A percentile compares a stretch with the other conserved stretches of the same genome.
Conservation (phyloP, 2,113 vertebrate genomes). For the Lepus timidus region DNA sequence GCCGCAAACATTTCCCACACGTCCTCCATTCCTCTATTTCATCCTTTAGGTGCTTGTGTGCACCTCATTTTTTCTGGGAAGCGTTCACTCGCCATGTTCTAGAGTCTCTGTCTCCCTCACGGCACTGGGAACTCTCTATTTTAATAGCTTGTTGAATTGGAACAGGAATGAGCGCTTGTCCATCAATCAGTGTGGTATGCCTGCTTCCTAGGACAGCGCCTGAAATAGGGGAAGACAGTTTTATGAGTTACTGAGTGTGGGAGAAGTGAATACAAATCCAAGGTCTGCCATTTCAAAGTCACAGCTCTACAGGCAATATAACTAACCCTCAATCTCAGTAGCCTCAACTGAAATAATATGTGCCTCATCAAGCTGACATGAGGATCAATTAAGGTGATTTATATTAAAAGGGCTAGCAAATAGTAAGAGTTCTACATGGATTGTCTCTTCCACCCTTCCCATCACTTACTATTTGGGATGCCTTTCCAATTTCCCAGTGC, state of each 20-base stretch:
- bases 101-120: not conserved
- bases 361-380: slow-evolving; percentile 2
- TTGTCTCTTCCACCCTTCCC: not conserved
- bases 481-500: not conserved
- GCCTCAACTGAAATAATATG: slow-evolving; percentile 1
- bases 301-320: not conserved
- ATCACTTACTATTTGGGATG: not conserved
- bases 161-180: not conserved
- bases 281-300: not conserved
- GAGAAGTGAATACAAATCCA: not conserved
- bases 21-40: slow-evolving; percentile 27
- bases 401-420: slow-evolving; percentile 49
- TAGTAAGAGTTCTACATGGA: not conserved
- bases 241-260: not conserved
- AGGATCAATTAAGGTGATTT: slow-evolving; percentile 17
- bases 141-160: slow-evolving; percentile 63
- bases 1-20: not conserved
- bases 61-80: slow-evolving; percentile 17
- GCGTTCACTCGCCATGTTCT: not conserved
- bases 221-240: not conserved
- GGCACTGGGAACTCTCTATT: slow-evolving; percentile 46
- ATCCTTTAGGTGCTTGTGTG: not conserved
- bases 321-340: not conserved
- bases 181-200: not conserved
- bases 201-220: not conserved